Conservation (phyloP, 1,140 invertebrate genomes). For the Drosophila micromelanica region DNA sequence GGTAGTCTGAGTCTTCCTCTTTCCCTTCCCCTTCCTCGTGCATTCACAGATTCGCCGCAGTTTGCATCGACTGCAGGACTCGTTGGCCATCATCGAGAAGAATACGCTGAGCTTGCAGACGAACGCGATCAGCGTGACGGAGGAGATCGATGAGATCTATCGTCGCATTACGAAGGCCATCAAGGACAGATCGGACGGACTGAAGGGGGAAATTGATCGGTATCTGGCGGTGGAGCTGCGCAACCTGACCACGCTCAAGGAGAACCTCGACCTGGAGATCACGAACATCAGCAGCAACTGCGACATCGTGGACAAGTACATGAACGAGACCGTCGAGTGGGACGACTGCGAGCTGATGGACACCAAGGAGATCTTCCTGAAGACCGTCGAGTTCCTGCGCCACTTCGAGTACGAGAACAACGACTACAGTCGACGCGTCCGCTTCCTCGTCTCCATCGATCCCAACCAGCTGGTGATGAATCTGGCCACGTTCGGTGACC, state of each 20-base stretch:
- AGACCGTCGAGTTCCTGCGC: conserved; percentile 96
- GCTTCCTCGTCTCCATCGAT: conserved; percentile 94
- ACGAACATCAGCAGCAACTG: conserved; percentile 97
- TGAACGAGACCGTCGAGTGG: conserved; percentile 94
- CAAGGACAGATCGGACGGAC: conserved; percentile 95
- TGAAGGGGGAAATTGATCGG: conserved; percentile 94
- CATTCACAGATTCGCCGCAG: conserved; percentile 89
- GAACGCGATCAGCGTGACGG: conserved; percentile 93
- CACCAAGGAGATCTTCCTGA: conserved; percentile 96
- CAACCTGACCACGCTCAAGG: conserved; percentile 93
- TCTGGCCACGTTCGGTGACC: conserved; percentile 93
- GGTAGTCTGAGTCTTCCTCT: neutral
- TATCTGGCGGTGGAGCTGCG: conserved; percentile 93
- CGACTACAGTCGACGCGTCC: conserved; percentile 93
- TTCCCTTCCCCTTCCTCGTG: no score
- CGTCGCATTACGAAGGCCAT: conserved; percentile 94
- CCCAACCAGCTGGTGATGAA: conserved; percentile 94
- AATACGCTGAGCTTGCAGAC: conserved; percentile 93
- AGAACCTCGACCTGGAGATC: conserved; percentile 96
- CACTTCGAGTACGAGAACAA: conserved; percentile 96
- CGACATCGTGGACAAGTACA: conserved; percentile 97
- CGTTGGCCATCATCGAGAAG: conserved; percentile 92
- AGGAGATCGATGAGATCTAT: conserved; percentile 96
- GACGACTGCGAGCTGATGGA: conserved; percentile 95
- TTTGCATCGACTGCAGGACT: conserved; percentile 93